Percentiles rank a stretch among this genome's conserved stretches.
Conservation (phyloP, 2,113 vertebrate genomes). For the Ailurus styani region DNA sequence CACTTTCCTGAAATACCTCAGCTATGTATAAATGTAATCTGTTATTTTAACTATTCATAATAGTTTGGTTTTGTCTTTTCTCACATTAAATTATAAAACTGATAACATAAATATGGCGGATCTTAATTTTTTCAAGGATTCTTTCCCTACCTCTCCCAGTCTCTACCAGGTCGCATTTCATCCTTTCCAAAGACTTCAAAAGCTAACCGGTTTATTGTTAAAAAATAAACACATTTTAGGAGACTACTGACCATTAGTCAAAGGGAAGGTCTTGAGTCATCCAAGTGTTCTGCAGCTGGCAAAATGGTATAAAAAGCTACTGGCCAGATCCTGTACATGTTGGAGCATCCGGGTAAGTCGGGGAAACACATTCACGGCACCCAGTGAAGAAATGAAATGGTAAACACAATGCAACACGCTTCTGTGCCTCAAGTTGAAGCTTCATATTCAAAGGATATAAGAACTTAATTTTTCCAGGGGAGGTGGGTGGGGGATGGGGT, state of each 20-base stretch:
- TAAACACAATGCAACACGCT: neutral
- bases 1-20: constrained; percentile 22
- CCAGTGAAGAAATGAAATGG: neutral
- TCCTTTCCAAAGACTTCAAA: constrained; percentile 85
- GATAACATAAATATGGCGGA: neutral
- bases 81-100: neutral
- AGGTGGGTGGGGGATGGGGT: neutral
- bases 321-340: constrained; percentile 83
- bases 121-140: neutral
- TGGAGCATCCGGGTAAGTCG: constrained; percentile 80
- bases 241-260: constrained; percentile 85
- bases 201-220: constrained; percentile 81
- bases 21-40: neutral
- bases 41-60: neutral
- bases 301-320: constrained; percentile 81
- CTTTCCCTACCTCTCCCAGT: neutral
- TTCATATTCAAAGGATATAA: neutral
- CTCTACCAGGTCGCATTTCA: constrained; percentile 83
- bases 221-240: constrained; percentile 79
- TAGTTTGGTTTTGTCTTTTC: neutral
- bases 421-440: neutral
- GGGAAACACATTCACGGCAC: neutral
- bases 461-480: neutral
- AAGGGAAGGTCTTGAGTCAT: constrained; percentile 80
- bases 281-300: constrained; percentile 77